A percentile compares a stretch with the other conserved stretches of the same genome.
Conservation (phyloP, 2,113 vertebrate genomes). For the Okapia johnstoni region DNA sequence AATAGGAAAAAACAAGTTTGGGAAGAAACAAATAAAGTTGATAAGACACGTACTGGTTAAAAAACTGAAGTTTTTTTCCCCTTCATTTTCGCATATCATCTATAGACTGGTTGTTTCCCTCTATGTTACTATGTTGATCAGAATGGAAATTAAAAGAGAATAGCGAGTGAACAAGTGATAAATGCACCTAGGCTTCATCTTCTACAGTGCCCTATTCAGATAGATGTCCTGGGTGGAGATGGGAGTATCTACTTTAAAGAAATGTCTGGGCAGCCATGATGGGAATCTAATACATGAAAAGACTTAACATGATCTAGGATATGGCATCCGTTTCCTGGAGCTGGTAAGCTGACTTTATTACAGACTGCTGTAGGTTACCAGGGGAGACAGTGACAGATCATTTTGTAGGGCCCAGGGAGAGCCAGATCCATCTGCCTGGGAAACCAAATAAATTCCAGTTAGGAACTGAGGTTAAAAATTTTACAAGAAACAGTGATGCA, state of each 20-base stretch:
- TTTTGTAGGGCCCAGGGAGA: conserved; percentile 67
- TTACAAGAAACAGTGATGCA: conserved; percentile 65
- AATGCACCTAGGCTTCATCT: background rate
- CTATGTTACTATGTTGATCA: background rate
- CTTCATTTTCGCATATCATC: background rate
- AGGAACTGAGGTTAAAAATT: conserved; percentile 71
- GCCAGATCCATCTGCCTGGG: conserved; percentile 73
- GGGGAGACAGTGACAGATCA: conserved; percentile 78
- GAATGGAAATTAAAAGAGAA: background rate
- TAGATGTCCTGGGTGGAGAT: background rate
- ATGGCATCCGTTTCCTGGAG: conserved; percentile 61
- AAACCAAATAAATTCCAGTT: conserved; percentile 80
- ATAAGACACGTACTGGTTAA: background rate
- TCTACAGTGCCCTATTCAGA: background rate
- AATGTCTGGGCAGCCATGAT: conserved; percentile 32
- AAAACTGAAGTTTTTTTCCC: background rate
- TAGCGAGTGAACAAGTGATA: background rate
- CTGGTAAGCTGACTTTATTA: conserved; percentile 74
- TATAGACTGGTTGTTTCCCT: background rate
- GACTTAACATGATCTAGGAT: conserved; percentile 62
- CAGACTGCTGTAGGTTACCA: conserved; percentile 69
- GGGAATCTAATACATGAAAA: conserved; percentile 73
- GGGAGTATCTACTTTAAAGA: fast-evolving
- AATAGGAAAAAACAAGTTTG: background rate
- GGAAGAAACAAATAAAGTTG: background rate